Base-by-base conservation (phyloP, 2,797 vertebrate genomes). In the Pelodytes ibericus region DNA sequence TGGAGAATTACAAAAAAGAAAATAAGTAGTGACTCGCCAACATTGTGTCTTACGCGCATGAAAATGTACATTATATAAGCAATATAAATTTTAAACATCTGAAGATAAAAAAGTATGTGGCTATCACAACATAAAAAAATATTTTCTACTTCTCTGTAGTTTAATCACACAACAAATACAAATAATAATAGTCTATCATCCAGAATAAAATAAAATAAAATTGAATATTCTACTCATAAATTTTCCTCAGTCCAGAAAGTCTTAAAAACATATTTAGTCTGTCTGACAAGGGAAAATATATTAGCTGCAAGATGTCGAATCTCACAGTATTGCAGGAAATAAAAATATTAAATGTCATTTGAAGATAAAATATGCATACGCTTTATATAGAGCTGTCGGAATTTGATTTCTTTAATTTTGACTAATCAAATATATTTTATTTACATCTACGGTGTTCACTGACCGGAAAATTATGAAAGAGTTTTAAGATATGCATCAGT, bases 401-500 rank as follows among this genome's bases (percentile, higher is more conserved):
- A 82, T 36, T 79, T 64, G 25, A 18, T 80, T 66, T 63, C 72
- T 84, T 86, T 82, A 68, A 82, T 86, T 85, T 82, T 86, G 16
- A 66, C 86, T 57, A 69, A 59, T 81, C 76, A 77, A 3, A 10
- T 84, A 20, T 56, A 62, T 69, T 61, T 69, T 41, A 60, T 59
- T 36, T 69, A 29, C 30, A 68, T 61, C 56, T 62, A 27, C 2
- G 24, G 29, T 31, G 27, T 63, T 63, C 22, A 24, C 84, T 89
- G 85, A 86, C 85, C 85, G 78, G 75, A 2, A 85, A 84, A 84
- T 83, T 83, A 82, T 78, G 53, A 82, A 85, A 83, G 82, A 82
- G 70, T 82, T 87, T n/a, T 84, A 84, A 82, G 80, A 83, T 82
- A 80, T 77, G 47, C 33, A 80, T 85, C 83, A 83, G 58, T 39